These are phyloP conservation scores for Mastomys natalensis DNA, from an alignment of 2,113 vertebrate species.

Conservation along the genomic window DNA sequence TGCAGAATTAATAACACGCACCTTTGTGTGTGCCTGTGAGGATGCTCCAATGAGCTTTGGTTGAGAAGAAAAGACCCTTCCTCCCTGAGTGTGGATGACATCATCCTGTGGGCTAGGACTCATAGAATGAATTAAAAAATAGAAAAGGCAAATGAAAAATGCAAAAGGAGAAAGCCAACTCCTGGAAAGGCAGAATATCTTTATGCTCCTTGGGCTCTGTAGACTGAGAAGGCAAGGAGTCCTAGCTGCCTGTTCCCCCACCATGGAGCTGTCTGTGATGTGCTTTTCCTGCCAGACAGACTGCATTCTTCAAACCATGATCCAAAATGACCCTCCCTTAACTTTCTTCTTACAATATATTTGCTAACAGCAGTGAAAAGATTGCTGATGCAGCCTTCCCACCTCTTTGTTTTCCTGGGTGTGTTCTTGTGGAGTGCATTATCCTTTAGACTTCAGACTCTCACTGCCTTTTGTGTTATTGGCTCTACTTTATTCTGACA, in stretches of 20 bases:
- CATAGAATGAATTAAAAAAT: background rate
- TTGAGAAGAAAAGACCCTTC: background rate
- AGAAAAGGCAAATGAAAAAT: background rate
- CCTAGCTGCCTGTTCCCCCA: background rate
- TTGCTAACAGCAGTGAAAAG: background rate
- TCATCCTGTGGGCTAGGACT: background rate
- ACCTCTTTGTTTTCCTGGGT: background rate
- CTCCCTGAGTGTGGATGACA: background rate
- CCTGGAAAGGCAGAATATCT: background rate
- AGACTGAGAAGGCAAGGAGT: background rate
- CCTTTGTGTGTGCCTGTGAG: background rate
- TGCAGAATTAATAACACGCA: background rate
- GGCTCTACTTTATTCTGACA: background rate
- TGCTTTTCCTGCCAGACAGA: background rate
- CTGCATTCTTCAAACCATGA: background rate
- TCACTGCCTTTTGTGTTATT: conserved; percentile 24
- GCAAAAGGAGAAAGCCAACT: background rate
- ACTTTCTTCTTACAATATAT: background rate
- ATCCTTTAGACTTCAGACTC: conserved; percentile 26
- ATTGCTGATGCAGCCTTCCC: background rate
- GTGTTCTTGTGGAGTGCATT: background rate
- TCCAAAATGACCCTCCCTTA: background rate
- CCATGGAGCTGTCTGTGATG: background rate
- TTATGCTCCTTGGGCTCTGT: background rate
- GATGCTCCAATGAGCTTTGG: background rate